A percentile compares a stretch with the other conserved stretches of the same genome.
These are phyloP conservation scores for Drosophila funebris DNA, from an alignment of 1,140 invertebrate genomes.

Conservation along the genomic window DNA sequence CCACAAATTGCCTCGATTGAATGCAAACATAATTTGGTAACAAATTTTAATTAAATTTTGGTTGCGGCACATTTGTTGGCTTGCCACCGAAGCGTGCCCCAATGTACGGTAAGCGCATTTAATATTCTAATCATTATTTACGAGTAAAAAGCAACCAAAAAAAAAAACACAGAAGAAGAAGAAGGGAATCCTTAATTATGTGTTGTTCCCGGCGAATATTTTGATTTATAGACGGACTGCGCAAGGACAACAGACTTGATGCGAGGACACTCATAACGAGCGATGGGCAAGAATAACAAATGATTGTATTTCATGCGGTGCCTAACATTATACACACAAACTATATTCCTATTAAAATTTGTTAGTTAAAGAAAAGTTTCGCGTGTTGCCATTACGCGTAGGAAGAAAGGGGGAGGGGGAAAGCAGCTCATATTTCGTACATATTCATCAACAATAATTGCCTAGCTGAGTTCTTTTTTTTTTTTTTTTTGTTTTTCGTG, in stretches of 20 bases:
- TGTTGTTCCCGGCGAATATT: conserved; percentile 43
- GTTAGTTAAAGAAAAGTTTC: conserved; percentile 41
- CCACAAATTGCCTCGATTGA: neutral
- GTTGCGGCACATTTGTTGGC: neutral
- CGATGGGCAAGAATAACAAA: conserved; percentile 59
- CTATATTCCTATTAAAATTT: neutral
- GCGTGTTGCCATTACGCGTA: conserved; percentile 31
- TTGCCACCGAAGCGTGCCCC: conserved; percentile 8
- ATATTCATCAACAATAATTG: conserved; percentile 79
- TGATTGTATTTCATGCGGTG: conserved; percentile 63
- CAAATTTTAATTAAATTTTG: conserved; percentile 36
- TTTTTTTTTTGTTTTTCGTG: too few species aligned
- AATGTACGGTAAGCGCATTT: conserved; percentile 42
- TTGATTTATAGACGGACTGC: conserved; percentile 68
- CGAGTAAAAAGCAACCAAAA: conserved; percentile 18
- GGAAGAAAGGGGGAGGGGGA: neutral
- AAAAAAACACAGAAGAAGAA: neutral
- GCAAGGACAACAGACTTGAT: conserved; percentile 15
- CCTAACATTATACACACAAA: conserved; percentile 13
- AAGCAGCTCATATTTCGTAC: conserved; percentile 53
- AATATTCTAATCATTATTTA: conserved; percentile 76
- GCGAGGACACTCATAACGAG: conserved; percentile 2
- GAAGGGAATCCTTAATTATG: conserved; percentile 65
- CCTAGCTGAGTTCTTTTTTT: conserved; percentile 47
- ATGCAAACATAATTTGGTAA: conserved; percentile 11